A percentile compares a stretch with the other conserved stretches of the same genome.
Evolutionary conservation across 2,113 vertebrate genomes (phyloP).

Genomic region (Agapornis roseicollis): DNA sequence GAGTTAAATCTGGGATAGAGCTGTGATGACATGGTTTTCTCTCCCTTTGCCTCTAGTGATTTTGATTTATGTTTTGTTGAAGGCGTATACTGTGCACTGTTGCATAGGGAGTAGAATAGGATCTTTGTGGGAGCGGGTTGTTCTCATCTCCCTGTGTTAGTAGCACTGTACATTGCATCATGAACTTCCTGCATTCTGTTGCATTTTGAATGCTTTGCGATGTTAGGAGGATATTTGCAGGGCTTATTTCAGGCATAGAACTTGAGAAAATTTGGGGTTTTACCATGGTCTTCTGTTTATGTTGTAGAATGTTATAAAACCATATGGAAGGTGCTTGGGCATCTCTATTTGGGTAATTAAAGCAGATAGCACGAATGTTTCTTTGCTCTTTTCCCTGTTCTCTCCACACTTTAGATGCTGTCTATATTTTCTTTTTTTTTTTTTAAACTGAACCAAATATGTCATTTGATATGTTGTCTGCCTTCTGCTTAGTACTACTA

Average conservation of each 20-base stretch:
- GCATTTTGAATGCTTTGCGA: background rate
- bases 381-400: background rate
- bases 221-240: background rate
- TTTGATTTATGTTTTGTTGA: background rate
- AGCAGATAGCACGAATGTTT: background rate
- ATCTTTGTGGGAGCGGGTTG: background rate
- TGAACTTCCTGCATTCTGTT: background rate
- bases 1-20: background rate
- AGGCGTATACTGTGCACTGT: background rate
- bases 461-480: background rate
- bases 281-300: background rate
- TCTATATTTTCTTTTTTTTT: background rate
- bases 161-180: background rate
- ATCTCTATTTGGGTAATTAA: background rate
- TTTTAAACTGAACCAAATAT: background rate
- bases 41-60: fast-evolving
- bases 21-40: background rate
- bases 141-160: background rate
- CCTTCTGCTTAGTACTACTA: background rate
- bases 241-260: background rate
- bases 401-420: background rate
- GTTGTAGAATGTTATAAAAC: background rate
- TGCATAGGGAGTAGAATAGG: background rate
- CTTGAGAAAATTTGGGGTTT: background rate
- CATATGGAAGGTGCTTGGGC: background rate